A percentile compares a stretch with the other conserved stretches of the same genome.
These are phyloP conservation scores for Lasiommata megera DNA, from an alignment of 2,888 invertebrate genomes.

Conservation along the genomic window DNA sequence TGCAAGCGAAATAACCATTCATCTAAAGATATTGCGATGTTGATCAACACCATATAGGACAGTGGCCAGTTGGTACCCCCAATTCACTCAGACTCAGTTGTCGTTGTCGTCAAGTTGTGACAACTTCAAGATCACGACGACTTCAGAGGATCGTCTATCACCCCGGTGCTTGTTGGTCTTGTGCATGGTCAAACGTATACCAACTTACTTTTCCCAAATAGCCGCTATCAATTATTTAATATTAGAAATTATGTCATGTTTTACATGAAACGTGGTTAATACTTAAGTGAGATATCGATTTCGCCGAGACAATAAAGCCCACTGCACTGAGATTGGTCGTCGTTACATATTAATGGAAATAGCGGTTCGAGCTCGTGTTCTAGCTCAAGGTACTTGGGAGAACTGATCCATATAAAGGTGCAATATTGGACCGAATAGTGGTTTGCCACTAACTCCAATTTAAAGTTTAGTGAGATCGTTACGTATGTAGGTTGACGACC, in stretches of 20 bases:
- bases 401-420: slow-evolving; percentile 30
- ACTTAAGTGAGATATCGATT: slow-evolving; percentile 57
- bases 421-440: slow-evolving; percentile 16
- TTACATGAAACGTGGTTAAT: slow-evolving; percentile 25
- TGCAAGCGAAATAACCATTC: neutral
- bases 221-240: neutral
- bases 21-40: too few species aligned
- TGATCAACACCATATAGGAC: too few species aligned
- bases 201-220: neutral
- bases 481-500: neutral
- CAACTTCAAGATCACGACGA: too few species aligned
- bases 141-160: too few species aligned
- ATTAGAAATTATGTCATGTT: slow-evolving; percentile 19
- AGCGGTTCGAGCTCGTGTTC: slow-evolving; percentile 39
- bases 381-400: slow-evolving; percentile 25
- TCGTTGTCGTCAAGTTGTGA: too few species aligned
- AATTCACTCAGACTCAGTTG: too few species aligned
- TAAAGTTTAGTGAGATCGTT: neutral
- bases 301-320: slow-evolving; percentile 51
- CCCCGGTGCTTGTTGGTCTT: too few species aligned
- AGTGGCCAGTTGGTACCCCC: too few species aligned
- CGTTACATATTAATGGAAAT: slow-evolving; percentile 55
- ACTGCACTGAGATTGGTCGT: slow-evolving; percentile 55
- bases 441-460: slow-evolving; percentile 10
- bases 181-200: too few species aligned